phyloP scores from a whole-genome alignment of 2,888 invertebrate genomes.

The Silvanus unidentatus region DNA sequence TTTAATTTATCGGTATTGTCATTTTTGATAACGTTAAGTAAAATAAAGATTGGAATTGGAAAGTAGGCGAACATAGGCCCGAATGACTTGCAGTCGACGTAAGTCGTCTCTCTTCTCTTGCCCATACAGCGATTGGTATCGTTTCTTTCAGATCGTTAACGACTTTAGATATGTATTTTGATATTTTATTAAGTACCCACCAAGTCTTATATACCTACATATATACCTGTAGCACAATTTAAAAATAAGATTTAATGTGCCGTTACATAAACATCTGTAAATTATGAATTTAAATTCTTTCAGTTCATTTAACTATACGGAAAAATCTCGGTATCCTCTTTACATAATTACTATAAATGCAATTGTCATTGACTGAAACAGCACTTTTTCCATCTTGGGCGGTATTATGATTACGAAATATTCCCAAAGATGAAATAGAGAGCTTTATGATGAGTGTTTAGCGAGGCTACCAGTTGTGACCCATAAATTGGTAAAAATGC shows the following conservation, averaged over 20 bases:
- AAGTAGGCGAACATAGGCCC: conserved; percentile 15
- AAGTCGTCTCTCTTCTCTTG: conserved; percentile 11
- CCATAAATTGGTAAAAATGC: too few species aligned
- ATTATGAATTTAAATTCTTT: conserved; percentile 18
- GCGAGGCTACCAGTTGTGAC: too few species aligned
- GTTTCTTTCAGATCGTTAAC: conserved; percentile 28
- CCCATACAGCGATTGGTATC: conserved; percentile 27
- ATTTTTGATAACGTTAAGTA: conserved; percentile 19
- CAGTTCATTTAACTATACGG: conserved; percentile 7
- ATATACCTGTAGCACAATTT: conserved; percentile 6
- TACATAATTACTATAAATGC: conserved; percentile 14
- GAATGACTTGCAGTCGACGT: conserved; percentile 26
- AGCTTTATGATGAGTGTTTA: too few species aligned
- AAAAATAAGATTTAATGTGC: conserved; percentile 11
- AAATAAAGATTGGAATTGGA: conserved; percentile 17
- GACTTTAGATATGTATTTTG: conserved; percentile 28
- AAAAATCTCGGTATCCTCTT: conserved; percentile 11
- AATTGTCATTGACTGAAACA: conserved; percentile 10
- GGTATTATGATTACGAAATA: too few species aligned
- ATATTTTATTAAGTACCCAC: conserved; percentile 26
- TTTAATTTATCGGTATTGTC: conserved; percentile 20
- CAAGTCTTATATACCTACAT: conserved; percentile 8
- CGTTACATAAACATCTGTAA: conserved; percentile 19
- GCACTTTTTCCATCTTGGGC: background rate
- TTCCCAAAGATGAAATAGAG: too few species aligned